phyloP scores from a whole-genome alignment of 2,888 invertebrate species.

The Apamea monoglypha region DNA sequence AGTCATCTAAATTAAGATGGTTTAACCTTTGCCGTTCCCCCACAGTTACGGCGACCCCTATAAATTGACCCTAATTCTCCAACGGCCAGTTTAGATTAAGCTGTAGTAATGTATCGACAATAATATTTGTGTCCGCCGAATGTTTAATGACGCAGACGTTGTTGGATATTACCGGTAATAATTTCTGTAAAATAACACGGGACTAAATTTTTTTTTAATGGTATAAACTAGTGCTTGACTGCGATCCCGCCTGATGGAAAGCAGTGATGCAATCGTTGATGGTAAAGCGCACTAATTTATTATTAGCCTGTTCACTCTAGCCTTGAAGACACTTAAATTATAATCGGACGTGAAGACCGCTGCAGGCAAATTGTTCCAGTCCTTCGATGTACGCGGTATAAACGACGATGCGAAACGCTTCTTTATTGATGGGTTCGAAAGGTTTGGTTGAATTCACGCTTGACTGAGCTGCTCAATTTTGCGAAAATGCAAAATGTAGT shows the following conservation, averaged over 20 bases:
- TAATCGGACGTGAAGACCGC: too few species aligned
- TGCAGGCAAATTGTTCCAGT: too few species aligned
- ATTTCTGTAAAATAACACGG: slow-evolving; percentile 32
- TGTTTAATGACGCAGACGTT: slow-evolving; percentile 39
- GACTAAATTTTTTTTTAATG: too few species aligned
- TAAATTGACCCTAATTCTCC: slow-evolving; percentile 80
- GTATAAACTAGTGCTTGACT: too few species aligned
- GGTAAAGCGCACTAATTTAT: too few species aligned
- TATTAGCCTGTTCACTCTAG: too few species aligned
- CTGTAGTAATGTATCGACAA: slow-evolving; percentile 68
- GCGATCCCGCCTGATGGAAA: too few species aligned
- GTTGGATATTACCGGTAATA: slow-evolving; percentile 38
- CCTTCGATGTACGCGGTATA: too few species aligned
- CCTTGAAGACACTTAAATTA: too few species aligned
- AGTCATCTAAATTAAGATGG: slow-evolving; percentile 71
- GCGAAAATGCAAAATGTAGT: slow-evolving; percentile 45
- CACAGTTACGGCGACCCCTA: slow-evolving; percentile 74
- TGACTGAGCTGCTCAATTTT: slow-evolving; percentile 31
- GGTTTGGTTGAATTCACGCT: slow-evolving; percentile 29
- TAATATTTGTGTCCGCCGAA: slow-evolving; percentile 42
- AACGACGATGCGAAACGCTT: too few species aligned
- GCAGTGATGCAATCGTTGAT: too few species aligned
- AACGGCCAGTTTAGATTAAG: slow-evolving; percentile 69
- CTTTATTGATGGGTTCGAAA: slow-evolving; percentile 36
- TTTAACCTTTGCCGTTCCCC: slow-evolving; percentile 77